Base-by-base conservation (phyloP, 2,797 vertebrate genomes). In the Falco berigora region DNA sequence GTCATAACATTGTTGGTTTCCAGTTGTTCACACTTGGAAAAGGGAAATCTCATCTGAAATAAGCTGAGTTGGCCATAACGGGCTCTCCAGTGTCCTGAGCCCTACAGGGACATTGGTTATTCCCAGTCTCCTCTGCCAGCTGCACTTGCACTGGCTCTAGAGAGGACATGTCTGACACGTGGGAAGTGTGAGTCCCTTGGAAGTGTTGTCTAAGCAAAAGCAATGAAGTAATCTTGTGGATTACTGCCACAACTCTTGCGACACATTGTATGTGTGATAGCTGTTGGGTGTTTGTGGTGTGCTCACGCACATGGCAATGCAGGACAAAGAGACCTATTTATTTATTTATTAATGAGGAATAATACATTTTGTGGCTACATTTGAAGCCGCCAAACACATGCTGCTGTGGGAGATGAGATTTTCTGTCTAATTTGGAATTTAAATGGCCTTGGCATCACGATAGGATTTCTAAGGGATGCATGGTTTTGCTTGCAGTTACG, bases 61-160 rank as follows among this genome's bases (percentile, higher is more conserved):
- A 55, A 55, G 8, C 6, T 24, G 58, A 61, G 34, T 14, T 50
- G 36, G 4, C 34, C 5, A 1, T 42, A n/a, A n/a, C 5, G n/a
- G 10, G 12, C 22, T 10, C 14, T 27, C 17, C 13, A 1, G 5
- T 8, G 0, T 20, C 53, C 52, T 64, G 68, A 71, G 22, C 47
- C 44, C n/a, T 66, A 61, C 49, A 34, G 72, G 64, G 52, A 5
- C 1, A 1, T 4, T 25, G 34, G 9, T 10, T 82, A 24, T 59
- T 80, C 28, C 25, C 3, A 0, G 18, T 2, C 50, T 81, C 20
- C 52, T 66, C 24, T 67, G 40, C 56, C 10, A 8, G 27, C 9
- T 3, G 1, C 25, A 30, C 9, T 30, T 55, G 13, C 15, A 28
- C 32, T 0, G 0, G 27, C 73, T 85, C 30, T 14, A 44, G 47